Base-by-base conservation (phyloP, 2,888 invertebrate species). In the Leucoma salicis region DNA sequence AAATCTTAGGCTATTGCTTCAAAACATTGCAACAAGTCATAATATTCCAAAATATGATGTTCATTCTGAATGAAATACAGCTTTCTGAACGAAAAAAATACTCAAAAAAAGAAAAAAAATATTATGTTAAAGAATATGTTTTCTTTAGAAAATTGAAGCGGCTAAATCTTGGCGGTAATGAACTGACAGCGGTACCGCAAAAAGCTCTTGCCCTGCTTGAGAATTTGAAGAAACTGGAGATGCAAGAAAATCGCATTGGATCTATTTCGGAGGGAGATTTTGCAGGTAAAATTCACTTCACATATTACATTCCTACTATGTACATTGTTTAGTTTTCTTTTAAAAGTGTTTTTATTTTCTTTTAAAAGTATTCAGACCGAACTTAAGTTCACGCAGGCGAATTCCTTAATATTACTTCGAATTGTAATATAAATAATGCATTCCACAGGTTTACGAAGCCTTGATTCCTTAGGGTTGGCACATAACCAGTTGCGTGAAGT, bases 121-220 rank as follows among this genome's bases (percentile, higher is more conserved):
- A 11, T n/a, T 11, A 16, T 12, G 2, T 11, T 31, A 64, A n/a
- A 13, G 14, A 18, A 29, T 29, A 7, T 36, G n/a, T 14, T 29
- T 34, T 29, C 42, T 36, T 35, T 71, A 95, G 94, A 64, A 96
- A 96, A 81, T 85, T 97, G 48, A 96, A 95, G 65, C 91, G 96
- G 45, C 85, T 97, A 48, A 97, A 97, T 82, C 90, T 97, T 53
- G 97, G 97, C 18, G 96, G 95, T 41, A 97, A 97, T 75, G 94
- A 94, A 50, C 83, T 97, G 66, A 92, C 92, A 24, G 88, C 91
- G 8, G 92, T 97, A 34, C 97, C 97, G 10, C 95, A 95, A 63
- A 93, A 93, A 68, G 93, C 97, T 0, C 91, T 97, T n/a, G 93
- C 94, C 0, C 91, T 94, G 45, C 87, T 97, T 55, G 94, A 95